Evolutionary conservation across 1,140 invertebrate genomes (phyloP), one percentile per base, ranked within the genome.

Genomic region (Bombus waltoni): DNA sequence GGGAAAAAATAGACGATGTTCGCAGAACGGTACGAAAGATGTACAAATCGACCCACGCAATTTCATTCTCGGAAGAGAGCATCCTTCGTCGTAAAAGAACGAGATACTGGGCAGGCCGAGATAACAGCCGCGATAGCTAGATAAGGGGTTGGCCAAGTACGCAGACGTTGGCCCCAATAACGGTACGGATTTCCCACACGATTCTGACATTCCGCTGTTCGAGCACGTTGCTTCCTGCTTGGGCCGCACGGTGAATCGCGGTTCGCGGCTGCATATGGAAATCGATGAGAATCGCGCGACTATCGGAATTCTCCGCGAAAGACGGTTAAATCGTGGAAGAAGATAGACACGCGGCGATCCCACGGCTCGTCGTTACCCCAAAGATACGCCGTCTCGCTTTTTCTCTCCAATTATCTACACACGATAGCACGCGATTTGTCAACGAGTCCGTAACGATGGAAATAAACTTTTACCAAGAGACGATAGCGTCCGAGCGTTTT

Each of bases 181-280:
- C 91, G 91, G 90, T 89, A 87, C 59, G 62, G 79, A 88, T 91
- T 92, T 91, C 88, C 87, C 81, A 88, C 83, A 83, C 87, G 88
- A 89, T 89, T 81, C 87, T 80, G 77, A 57, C 83, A 87, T 87
- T 87, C 86, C 86, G 38, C 11, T 9, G 70, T 10, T 35, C 72
- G 81, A 59, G 66, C 59, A 42, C 70, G 71, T 62, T 80, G 84
- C 71, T 81, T 85, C 79, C 84, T 85, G 84, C 70, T 81, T 74
- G 79, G 47, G n/a, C 32, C 44, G 57, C 32, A 11, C 18, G 44
- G 25, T 59, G 72, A 53, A 76, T 82, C 59, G 44, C 9, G 70
- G 59, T 47, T 53, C 38, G 70, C 44, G 38, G 38, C 62, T 77
- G 85, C 84, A 68, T 75, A 81, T 85, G 71, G 84, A 85, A 81